Base-by-base conservation (phyloP, 1,140 invertebrate species). In the Venturia canescens region DNA sequence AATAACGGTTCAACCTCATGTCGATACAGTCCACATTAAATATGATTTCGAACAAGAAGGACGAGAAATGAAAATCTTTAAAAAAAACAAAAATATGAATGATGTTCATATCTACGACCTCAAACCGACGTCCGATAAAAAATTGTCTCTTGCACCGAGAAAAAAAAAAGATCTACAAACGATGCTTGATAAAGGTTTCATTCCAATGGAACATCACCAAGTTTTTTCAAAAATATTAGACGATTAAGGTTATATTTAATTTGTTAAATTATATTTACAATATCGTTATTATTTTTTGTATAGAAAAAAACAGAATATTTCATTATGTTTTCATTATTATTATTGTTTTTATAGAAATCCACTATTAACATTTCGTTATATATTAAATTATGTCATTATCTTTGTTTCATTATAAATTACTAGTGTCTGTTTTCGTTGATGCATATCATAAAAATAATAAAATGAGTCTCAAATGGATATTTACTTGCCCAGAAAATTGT, bases 11-110 rank as follows among this genome's bases (percentile, higher is more conserved):
- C 57, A 60, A 16, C 57, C 57, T 60, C 5, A 16, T n/a, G 57
- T 21, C 57, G 57, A 60, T n/a, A 60, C 57, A 21, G 57, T 60
- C 57, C 16, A 21, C 57, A n/a, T 60, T 9, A 60, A 23, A 21
- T 60, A 60, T 21, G 57, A 60, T n/a, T 60, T 60, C n/a, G 57
- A 60, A 23, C 57, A 60, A 60, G n/a, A 60, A 60, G 21, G 57
- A 60, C 57, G 57, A 21, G 18, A 60, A 9, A 60, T 60, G 57
- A 60, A 60, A 60, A 60, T 60, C 57, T 21, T 60, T n/a, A 60
- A 60, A 60, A 60, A 21, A 60, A 60, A 60, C n/a, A 60, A n/a
- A 2, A 60, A 60, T 60, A 57, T 57, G 9, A 57, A 60, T 21
- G 6, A 60, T 60, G 57, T 60, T 1, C 57, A 21, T 60, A 21